These are phyloP conservation scores for Lathamus discolor DNA, from an alignment of 2,113 vertebrate species.

Conservation along the genomic window DNA sequence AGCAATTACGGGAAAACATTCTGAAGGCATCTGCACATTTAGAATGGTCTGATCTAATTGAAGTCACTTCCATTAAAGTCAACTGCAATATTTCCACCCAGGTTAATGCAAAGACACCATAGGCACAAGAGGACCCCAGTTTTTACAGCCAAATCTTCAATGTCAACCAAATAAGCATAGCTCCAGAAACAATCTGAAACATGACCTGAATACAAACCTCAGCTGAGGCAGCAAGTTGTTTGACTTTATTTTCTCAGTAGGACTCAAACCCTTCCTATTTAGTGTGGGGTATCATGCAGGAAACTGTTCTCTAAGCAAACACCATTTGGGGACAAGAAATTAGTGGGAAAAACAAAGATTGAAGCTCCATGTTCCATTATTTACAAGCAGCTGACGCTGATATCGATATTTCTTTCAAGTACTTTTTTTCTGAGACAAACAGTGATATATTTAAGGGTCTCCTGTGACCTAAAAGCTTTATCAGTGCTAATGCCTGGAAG, in stretches of 20 bases:
- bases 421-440: not conserved
- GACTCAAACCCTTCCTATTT: not conserved
- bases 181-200: not conserved
- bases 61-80: constrained; percentile 11
- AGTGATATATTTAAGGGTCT: not conserved
- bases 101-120: not conserved
- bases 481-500: not conserved
- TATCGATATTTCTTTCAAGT: not conserved
- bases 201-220: not conserved
- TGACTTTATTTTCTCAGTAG: not conserved
- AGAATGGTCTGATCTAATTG: constrained; percentile 38
- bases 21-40: constrained; percentile 36
- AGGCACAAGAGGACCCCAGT: not conserved
- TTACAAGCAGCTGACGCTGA: not conserved
- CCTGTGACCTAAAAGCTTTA: not conserved
- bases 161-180: not conserved
- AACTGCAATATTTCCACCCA: not conserved
- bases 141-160: not conserved
- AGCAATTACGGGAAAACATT: constrained; percentile 12
- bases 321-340: not conserved
- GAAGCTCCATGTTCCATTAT: not conserved
- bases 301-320: not conserved
- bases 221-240: not conserved
- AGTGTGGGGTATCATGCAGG: not conserved
- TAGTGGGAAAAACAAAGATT: not conserved